Conservation (phyloP, 2,888 invertebrate species). For the Caenorhabditis sp. region DNA sequence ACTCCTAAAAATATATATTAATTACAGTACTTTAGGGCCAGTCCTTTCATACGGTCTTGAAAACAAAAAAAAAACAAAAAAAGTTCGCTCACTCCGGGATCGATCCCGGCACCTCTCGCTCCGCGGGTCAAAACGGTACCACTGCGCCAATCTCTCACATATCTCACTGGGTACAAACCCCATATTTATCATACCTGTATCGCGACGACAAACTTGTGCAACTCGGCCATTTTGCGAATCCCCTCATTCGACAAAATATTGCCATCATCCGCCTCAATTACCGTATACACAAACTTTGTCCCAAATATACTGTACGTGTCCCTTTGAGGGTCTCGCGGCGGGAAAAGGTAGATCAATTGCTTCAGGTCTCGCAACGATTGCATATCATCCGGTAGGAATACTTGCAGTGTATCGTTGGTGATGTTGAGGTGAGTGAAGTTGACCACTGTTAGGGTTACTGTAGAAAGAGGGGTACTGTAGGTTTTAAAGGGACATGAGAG, state of each 20-base stretch:
- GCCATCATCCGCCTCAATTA: constrained; percentile 55
- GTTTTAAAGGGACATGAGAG: constrained; percentile 12
- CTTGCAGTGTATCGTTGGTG: constrained; percentile 57
- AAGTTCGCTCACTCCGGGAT: neutral
- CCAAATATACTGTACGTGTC: constrained; percentile 69
- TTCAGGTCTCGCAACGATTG: constrained; percentile 59
- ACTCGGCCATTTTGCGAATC: constrained; percentile 40
- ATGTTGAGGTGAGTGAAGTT: constrained; percentile 49
- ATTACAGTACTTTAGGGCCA: neutral
- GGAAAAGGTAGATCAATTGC: constrained; percentile 59
- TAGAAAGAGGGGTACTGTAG: neutral
- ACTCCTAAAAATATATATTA: neutral
- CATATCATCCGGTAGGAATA: constrained; percentile 70
- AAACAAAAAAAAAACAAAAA: neutral
- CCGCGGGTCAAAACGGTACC: too few species aligned
- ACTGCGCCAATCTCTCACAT: too few species aligned
- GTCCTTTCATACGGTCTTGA: neutral
- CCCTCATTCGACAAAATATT: constrained; percentile 51
- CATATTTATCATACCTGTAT: constrained; percentile 13
- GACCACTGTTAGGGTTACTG: constrained; percentile 35
- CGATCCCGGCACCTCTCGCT: neutral
- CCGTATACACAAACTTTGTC: constrained; percentile 64
- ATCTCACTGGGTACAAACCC: too few species aligned
- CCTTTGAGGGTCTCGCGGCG: constrained; percentile 63
- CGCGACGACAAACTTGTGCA: constrained; percentile 50